These are phyloP conservation scores for Lerema accius DNA, from an alignment of 1,140 invertebrate species.

Conservation along the genomic window DNA sequence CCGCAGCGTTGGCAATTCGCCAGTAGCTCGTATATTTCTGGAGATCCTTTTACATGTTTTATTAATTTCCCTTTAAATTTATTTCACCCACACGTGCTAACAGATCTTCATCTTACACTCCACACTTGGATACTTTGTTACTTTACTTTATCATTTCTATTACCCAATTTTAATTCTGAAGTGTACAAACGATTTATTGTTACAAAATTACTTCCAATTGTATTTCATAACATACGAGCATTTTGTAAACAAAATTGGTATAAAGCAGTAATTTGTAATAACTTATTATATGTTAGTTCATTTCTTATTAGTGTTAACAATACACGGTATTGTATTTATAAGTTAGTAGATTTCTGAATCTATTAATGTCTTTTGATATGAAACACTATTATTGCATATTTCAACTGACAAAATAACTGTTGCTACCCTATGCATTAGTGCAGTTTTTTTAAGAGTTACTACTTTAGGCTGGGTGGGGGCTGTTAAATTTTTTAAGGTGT, in stretches of 20 bases:
- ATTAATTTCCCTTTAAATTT: conserved; percentile 74
- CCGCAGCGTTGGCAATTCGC: conserved; percentile 61
- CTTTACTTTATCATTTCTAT: neutral
- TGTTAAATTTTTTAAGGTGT: too few relatives aligned
- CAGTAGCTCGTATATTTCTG: conserved; percentile 70
- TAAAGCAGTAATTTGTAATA: too few relatives aligned
- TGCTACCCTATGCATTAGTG: too few relatives aligned
- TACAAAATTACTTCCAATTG: neutral
- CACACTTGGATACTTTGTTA: neutral
- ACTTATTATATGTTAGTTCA: neutral
- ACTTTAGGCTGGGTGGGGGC: too few relatives aligned
- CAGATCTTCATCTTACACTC: conserved; percentile 8
- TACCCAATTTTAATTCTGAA: neutral
- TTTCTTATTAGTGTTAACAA: too few relatives aligned
- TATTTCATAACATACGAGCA: neutral
- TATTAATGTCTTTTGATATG: too few relatives aligned
- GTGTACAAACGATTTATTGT: neutral
- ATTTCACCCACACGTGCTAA: conserved; percentile 45
- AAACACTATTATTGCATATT: too few relatives aligned
- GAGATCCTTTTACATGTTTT: conserved; percentile 76
- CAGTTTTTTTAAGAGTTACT: too few relatives aligned
- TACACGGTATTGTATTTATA: too few relatives aligned
- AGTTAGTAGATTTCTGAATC: too few relatives aligned
- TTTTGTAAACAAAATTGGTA: neutral
- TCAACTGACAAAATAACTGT: too few relatives aligned